Conservation (phyloP, 1,140 invertebrate genomes). For the Planococcus citri region DNA sequence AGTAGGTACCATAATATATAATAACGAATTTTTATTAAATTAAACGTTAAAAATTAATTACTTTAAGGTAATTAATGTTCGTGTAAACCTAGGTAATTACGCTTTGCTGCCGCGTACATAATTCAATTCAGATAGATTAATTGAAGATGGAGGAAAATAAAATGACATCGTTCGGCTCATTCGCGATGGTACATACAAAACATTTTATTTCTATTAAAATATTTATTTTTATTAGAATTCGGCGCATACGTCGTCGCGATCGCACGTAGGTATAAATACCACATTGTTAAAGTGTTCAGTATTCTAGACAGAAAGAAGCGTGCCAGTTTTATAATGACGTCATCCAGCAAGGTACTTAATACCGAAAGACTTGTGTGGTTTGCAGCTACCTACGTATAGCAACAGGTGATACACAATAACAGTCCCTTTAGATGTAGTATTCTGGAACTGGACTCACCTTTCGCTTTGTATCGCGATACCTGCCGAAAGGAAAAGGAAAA, state of each 20-base stretch:
- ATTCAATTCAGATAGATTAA: too few relatives aligned
- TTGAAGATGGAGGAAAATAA: neutral
- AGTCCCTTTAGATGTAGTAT: neutral
- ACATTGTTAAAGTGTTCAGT: neutral
- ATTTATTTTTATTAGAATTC: too few relatives aligned
- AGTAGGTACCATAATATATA: too few relatives aligned
- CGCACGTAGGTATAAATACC: neutral
- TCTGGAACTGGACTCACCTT: neutral
- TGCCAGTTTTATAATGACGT: constrained; percentile 6
- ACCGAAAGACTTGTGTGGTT: constrained; percentile 1
- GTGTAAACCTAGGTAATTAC: too few relatives aligned
- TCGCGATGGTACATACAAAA: too few relatives aligned
- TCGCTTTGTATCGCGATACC: neutral
- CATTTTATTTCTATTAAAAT: too few relatives aligned
- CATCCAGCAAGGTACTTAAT: neutral
- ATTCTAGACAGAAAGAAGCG: neutral
- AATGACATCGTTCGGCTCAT: neutral
- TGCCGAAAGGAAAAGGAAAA: neutral
- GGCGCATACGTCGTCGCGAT: too few relatives aligned
- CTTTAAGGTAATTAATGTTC: too few relatives aligned
- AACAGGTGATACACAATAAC: neutral
- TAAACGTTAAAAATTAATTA: too few relatives aligned
- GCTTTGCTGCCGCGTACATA: too few relatives aligned
- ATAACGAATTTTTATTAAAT: too few relatives aligned
- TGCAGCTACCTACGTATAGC: too few relatives aligned